Percentiles rank a stretch among this genome's conserved stretches.
These are phyloP conservation scores for Germaria angustata DNA, from an alignment of 2,888 invertebrate genomes.

Conservation along the genomic window DNA sequence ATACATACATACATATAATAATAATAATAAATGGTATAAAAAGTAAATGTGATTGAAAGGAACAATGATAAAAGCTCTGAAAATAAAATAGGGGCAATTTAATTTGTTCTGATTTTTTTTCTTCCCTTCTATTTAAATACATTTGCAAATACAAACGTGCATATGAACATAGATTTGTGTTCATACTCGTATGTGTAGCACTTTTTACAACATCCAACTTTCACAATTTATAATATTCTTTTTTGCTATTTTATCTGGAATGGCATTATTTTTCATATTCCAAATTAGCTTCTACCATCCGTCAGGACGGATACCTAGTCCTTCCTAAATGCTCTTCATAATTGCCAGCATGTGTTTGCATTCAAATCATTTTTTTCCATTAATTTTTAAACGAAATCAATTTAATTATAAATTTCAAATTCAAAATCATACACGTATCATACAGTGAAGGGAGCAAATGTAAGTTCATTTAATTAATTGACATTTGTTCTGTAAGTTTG, in stretches of 20 bases:
- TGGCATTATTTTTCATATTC: conserved; percentile 13
- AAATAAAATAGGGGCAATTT: background rate
- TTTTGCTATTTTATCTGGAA: background rate
- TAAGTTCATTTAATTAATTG: conserved; percentile 65
- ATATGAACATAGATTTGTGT: too few species aligned
- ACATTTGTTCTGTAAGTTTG: conserved; percentile 60
- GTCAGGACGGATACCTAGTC: background rate
- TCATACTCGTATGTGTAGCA: background rate
- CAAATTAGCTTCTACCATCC: background rate
- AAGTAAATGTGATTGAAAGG: background rate
- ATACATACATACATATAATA: background rate
- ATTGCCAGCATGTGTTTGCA: conserved; percentile 13
- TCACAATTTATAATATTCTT: conserved; percentile 12
- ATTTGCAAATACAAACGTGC: background rate
- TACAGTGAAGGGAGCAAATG: conserved; percentile 26
- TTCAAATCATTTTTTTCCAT: background rate
- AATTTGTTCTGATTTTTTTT: background rate
- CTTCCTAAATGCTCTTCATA: background rate
- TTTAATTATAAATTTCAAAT: conserved; percentile 61
- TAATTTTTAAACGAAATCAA: conserved; percentile 32
- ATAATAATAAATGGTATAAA: too few species aligned
- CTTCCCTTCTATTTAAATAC: background rate
- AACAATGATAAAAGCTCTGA: background rate
- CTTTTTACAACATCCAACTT: background rate
- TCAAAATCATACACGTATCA: conserved; percentile 27